A percentile compares a stretch with the other conserved stretches of the same genome.
Evolutionary conservation across 92 coral and sea anemone genomes (phyloP).

Genomic region (Zoanthus sansibaricus): DNA sequence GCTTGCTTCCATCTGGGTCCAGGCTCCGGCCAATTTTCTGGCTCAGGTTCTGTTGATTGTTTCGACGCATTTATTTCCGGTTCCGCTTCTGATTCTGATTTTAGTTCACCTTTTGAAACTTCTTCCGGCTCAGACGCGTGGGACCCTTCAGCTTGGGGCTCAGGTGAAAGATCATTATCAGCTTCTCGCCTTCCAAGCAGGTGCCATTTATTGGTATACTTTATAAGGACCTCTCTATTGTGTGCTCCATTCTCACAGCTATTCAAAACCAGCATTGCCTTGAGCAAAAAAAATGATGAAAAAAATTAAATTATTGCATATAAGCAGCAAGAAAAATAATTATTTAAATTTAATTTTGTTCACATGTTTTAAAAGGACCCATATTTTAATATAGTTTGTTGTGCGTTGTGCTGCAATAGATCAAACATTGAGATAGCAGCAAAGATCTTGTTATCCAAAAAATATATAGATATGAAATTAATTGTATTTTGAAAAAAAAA

Average conservation of each 20-base stretch:
- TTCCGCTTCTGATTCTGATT: conserved; percentile 26
- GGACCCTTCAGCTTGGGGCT: not conserved
- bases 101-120: conserved; percentile 11
- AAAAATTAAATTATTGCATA: not conserved
- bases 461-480: too few species aligned
- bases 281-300: not conserved
- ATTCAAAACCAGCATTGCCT: conserved; percentile 1
- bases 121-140: conserved; percentile 12
- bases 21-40: conserved; percentile 98
- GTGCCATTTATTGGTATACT: not conserved
- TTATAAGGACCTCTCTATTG: not conserved
- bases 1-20: conserved; percentile 93
- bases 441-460: too few species aligned
- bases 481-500: too few species aligned
- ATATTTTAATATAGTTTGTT: too few species aligned
- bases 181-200: not conserved
- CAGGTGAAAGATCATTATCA: not conserved
- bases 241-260: not conserved
- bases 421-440: too few species aligned
- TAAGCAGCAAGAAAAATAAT: too few species aligned
- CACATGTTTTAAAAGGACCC: too few species aligned
- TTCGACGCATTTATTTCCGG: conserved; percentile 19
- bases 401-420: too few species aligned
- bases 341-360: too few species aligned
- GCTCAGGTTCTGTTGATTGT: conserved; percentile 54